These are phyloP conservation scores for Spinibarbus caldwelli DNA, from an alignment of 2,797 vertebrate species.

Conservation along the genomic window DNA sequence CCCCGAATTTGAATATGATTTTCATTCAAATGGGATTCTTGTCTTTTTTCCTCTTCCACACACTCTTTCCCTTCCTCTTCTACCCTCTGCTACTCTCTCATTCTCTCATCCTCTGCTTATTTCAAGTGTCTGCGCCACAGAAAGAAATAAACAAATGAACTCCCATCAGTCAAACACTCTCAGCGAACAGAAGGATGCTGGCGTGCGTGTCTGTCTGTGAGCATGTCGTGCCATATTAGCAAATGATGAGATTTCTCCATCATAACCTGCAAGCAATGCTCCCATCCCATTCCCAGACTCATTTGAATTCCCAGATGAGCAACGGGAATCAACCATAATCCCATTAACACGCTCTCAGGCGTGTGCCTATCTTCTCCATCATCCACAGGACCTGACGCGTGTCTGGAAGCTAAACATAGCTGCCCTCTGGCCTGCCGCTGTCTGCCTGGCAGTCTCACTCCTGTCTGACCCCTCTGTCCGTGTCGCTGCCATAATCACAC, in stretches of 20 bases:
- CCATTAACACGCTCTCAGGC: constrained; percentile 12
- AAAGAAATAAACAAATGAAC: constrained; percentile 34
- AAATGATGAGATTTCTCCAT: constrained; percentile 38
- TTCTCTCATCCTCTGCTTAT: constrained; percentile 5
- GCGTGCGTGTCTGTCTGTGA: neutral
- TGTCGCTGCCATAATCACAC: neutral
- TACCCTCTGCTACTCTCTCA: neutral
- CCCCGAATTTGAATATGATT: constrained; percentile 45
- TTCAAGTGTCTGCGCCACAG: constrained; percentile 24
- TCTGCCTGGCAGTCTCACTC: constrained; percentile 31
- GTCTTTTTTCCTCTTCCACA: neutral
- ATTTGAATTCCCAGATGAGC: constrained; percentile 35
- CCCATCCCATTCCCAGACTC: constrained; percentile 31
- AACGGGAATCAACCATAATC: constrained; percentile 37
- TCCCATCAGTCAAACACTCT: constrained; percentile 37
- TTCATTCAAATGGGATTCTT: constrained; percentile 48
- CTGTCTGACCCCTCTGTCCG: constrained; percentile 11
- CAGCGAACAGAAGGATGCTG: constrained; percentile 27
- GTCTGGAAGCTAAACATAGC: constrained; percentile 48
- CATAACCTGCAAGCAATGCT: constrained; percentile 13
- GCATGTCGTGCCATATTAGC: constrained; percentile 18
- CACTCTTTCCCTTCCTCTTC: neutral
- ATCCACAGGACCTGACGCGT: neutral
- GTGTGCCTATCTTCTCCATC: constrained; percentile 6
- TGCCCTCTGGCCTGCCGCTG: neutral